Evolutionary conservation across 1,140 invertebrate species (phyloP).

Genomic region (Lordiphosa collinella): DNA sequence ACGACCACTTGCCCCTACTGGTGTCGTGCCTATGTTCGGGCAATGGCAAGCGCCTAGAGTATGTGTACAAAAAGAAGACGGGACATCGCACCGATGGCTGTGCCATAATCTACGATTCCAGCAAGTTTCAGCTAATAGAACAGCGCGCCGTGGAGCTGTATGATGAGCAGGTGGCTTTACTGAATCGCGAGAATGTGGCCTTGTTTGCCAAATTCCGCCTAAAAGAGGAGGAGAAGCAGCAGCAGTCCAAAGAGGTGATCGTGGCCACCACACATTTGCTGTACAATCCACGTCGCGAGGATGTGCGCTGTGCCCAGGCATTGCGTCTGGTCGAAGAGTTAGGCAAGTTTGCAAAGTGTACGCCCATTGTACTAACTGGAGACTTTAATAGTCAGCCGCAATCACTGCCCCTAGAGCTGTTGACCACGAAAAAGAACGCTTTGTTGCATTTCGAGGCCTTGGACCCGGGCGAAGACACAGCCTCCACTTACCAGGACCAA

Average conservation of each 20-base stretch:
- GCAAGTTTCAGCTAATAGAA: constrained; percentile 84
- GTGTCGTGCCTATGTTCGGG: constrained; percentile 26
- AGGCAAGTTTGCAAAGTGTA: constrained; percentile 84
- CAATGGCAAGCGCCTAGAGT: constrained; percentile 80
- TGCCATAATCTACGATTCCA: constrained; percentile 88
- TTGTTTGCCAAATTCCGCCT: constrained; percentile 87
- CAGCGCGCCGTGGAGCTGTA: constrained; percentile 84
- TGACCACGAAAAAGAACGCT: neutral
- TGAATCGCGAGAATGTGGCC: constrained; percentile 94
- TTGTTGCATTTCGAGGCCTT: constrained; percentile 48
- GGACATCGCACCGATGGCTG: constrained; percentile 88
- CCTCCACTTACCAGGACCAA: constrained; percentile 86
- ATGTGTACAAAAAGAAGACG: constrained; percentile 88
- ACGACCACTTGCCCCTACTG: constrained; percentile 83
- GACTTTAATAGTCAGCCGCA: constrained; percentile 92
- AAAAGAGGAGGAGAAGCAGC: constrained; percentile 74
- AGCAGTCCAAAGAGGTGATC: constrained; percentile 81
- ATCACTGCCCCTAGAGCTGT: constrained; percentile 83
- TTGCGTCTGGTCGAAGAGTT: constrained; percentile 90
- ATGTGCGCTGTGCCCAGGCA: constrained; percentile 93
- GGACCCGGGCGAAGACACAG: constrained; percentile 79
- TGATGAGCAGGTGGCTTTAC: constrained; percentile 46
- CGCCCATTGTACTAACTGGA: constrained; percentile 91
- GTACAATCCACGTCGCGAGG: constrained; percentile 93
- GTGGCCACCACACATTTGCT: constrained; percentile 97